Base-by-base conservation (phyloP, 2,113 vertebrate genomes). In the Axis porcinus region DNA sequence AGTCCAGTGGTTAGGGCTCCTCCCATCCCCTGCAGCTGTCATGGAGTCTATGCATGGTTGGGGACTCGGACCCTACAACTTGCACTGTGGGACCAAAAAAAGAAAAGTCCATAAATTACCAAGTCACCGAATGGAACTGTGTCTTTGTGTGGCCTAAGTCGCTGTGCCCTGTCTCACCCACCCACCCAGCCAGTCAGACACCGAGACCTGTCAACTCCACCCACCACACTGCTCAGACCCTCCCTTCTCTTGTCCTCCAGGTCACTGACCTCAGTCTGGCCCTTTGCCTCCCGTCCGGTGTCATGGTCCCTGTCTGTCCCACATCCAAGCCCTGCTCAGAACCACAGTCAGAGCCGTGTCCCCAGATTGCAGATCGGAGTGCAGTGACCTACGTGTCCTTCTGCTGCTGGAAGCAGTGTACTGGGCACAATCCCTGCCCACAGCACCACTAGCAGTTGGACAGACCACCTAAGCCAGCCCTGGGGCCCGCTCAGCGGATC, bases 11-110 rank as follows among this genome's bases (percentile, higher is more conserved):
- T 36, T 67, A 67, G 64, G 33, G 16, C 64, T 36, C 64, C 33
- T n/a, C 64, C 7, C 3, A 10, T n/a, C 33, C 4, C 0, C 58
- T 60, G 28, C 6, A 60, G 28, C 1, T 0, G 7, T n/a, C 33
- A 67, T 2, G 2, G 33, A 3, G 30, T 67, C 33, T 16, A 67
- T 1, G 2, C 64, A 67, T 67, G 4, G 16, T 36, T 10, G 15
- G 7, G 16, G 64, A 67, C 16, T 67, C 10, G 33, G 16, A 9
- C 21, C 33, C 8, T 36, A n/a, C 64, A 67, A 67, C 16, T 5
- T n/a, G 33, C 33, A 67, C 7, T 36, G 16, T n/a, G 7, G 30
- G 64, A 36, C 64, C 33, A 67, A n/a, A 67, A 64, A 33, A n/a
- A 17, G 62, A n/a, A 67, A 67, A 67, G 13, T 64, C 30, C 30